Conservation (phyloP, 1,140 invertebrate genomes). For the Sarcophaga bullata region DNA sequence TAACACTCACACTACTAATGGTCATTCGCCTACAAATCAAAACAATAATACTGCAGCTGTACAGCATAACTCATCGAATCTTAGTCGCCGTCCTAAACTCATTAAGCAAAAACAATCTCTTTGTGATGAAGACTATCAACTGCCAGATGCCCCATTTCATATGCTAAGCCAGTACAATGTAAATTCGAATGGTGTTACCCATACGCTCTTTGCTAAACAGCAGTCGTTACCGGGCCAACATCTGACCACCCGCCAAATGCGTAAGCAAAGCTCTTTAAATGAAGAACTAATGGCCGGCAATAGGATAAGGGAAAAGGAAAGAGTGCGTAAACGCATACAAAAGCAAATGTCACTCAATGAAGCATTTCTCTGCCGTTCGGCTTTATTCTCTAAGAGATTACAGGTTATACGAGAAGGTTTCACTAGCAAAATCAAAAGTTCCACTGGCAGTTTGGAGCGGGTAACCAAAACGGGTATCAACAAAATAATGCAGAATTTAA, state of each 20-base stretch:
- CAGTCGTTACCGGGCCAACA: constrained; percentile 31
- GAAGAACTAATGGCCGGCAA: constrained; percentile 89
- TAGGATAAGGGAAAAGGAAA: constrained; percentile 83
- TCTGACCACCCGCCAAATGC: constrained; percentile 48
- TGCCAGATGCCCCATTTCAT: constrained; percentile 51
- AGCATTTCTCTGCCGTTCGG: constrained; percentile 81
- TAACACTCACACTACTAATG: constrained; percentile 24
- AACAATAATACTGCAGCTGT: constrained; percentile 53
- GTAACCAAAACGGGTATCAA: constrained; percentile 80
- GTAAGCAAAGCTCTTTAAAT: constrained; percentile 89
- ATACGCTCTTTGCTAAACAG: constrained; percentile 50
- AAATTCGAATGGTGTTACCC: constrained; percentile 53
- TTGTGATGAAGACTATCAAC: constrained; percentile 71
- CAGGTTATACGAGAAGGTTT: constrained; percentile 86
- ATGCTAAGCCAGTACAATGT: constrained; percentile 57
- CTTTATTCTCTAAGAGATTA: constrained; percentile 78
- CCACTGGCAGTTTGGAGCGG: constrained; percentile 82
- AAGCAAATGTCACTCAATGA: constrained; percentile 90
- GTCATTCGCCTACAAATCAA: constrained; percentile 44
- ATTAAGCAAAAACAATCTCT: constrained; percentile 85
- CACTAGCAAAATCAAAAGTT: constrained; percentile 81
- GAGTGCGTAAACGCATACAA: constrained; percentile 84
- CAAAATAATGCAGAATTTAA: constrained; percentile 81
- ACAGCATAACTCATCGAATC: constrained; percentile 47
- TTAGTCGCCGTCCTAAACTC: constrained; percentile 69